These are phyloP conservation scores for Drosophila peninsularis DNA, from an alignment of 2,888 invertebrate genomes.

Conservation along the genomic window DNA sequence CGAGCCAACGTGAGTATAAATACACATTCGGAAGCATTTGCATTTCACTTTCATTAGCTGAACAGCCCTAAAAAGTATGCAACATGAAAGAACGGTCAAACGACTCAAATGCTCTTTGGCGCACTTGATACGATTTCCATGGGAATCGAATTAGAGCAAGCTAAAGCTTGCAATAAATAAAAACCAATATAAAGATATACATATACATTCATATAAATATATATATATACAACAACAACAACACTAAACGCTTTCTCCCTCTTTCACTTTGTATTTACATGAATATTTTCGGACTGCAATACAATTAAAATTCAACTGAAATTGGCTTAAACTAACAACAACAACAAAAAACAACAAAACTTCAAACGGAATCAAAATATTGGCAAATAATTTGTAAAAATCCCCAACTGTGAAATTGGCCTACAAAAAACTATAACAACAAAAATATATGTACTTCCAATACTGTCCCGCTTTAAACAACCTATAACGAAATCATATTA, in stretches of 20 bases:
- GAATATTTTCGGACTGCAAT: slow-evolving; percentile 52
- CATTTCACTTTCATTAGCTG: slow-evolving; percentile 44
- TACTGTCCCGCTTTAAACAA: slow-evolving; percentile 40
- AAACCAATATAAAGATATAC: slow-evolving; percentile 1
- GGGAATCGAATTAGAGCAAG: slow-evolving; percentile 31
- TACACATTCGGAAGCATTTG: slow-evolving; percentile 8
- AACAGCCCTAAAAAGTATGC: slow-evolving; percentile 23
- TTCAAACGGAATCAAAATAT: slow-evolving; percentile 42
- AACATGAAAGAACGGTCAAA: slow-evolving; percentile 17
- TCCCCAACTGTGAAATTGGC: slow-evolving; percentile 67
- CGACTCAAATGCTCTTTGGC: slow-evolving; percentile 12
- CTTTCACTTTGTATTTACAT: slow-evolving; percentile 63
- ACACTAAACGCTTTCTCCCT: slow-evolving; percentile 35
- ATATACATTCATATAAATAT: slow-evolving; percentile 4
- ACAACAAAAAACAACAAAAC: slow-evolving; percentile 26
- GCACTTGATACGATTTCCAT: slow-evolving; percentile 12
- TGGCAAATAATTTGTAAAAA: slow-evolving; percentile 71
- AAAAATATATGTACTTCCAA: slow-evolving; percentile 4
- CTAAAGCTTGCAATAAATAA: slow-evolving; percentile 23
- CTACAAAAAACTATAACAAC: slow-evolving; percentile 41
- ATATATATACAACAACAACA: background rate
- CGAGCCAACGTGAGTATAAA: slow-evolving; percentile 67
- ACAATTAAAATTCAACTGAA: slow-evolving; percentile 44
- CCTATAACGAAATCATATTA: slow-evolving; percentile 52
- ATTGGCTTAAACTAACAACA: slow-evolving; percentile 49